Evolutionary conservation across 2,797 vertebrate genomes (phyloP).

Genomic region (Lepilemur ruficaudatus): DNA sequence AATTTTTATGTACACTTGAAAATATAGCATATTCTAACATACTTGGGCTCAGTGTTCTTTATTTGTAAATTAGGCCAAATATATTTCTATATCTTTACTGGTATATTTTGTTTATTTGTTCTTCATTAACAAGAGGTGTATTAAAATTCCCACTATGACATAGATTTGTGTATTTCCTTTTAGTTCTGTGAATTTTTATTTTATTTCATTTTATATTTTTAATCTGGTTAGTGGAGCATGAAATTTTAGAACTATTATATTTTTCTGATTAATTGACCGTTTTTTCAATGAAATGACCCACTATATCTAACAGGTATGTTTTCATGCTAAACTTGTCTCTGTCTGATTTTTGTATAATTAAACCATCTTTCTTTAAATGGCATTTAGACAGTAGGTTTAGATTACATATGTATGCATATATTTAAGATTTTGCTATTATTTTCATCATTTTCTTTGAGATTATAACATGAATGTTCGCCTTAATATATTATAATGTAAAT

Average conservation of each 20-base stretch:
- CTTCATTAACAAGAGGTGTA: not conserved
- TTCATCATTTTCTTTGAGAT: not conserved
- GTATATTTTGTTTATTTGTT: not conserved
- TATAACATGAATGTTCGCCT: not conserved
- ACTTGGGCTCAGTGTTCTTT: not conserved
- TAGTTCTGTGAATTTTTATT: not conserved
- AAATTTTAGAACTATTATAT: not conserved
- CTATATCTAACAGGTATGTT: not conserved
- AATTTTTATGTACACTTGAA: not conserved
- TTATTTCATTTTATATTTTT: not conserved
- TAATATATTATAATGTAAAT: not conserved
- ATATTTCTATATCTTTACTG: not conserved
- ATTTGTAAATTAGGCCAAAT: not conserved
- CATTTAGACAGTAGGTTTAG: not conserved
- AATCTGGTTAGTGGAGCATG: not conserved
- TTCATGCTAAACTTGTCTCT: not conserved
- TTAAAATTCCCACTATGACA: not conserved
- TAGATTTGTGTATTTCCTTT: not conserved
- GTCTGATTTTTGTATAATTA: not conserved
- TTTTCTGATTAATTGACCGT: not conserved
- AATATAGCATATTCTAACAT: not conserved
- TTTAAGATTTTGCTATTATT: not conserved
- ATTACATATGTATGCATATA: not conserved
- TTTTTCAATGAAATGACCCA: not conserved
- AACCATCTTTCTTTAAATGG: not conserved